These are phyloP conservation scores for Embiotoca jacksoni DNA, from an alignment of 2,113 vertebrate genomes.

Conservation along the genomic window DNA sequence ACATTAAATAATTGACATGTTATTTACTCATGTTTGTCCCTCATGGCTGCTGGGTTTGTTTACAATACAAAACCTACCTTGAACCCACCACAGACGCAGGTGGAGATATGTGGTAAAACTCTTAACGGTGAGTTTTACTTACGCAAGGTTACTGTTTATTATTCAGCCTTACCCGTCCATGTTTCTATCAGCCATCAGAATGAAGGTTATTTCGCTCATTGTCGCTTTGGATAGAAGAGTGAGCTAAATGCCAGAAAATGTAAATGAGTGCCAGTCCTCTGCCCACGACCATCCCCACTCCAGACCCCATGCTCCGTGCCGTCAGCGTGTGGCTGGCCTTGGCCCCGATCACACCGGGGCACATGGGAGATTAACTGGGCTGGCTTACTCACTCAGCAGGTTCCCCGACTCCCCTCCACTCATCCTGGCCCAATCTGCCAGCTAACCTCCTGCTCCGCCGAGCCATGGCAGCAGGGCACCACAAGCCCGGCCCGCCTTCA, in stretches of 20 bases:
- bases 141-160: neutral
- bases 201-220: conserved; percentile 20
- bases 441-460: conserved; percentile 81
- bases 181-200: neutral
- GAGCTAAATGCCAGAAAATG: conserved; percentile 50
- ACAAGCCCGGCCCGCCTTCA: conserved; percentile 80
- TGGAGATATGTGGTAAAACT: neutral
- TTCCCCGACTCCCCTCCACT: conserved; percentile 76
- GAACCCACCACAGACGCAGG: neutral
- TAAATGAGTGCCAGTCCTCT: conserved; percentile 54
- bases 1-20: neutral
- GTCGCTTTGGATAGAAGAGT: conserved; percentile 15
- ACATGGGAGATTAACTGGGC: conserved; percentile 82
- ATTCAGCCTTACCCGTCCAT: neutral
- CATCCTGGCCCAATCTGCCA: conserved; percentile 83
- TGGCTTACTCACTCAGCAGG: conserved; percentile 79
- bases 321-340: conserved; percentile 73
- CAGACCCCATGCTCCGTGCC: conserved; percentile 58
- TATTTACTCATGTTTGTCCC: neutral
- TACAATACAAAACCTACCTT: neutral
- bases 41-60: neutral
- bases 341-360: conserved; percentile 77
- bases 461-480: conserved; percentile 81
- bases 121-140: conserved; percentile 6
- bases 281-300: conserved; percentile 59